These are phyloP conservation scores for Drosophila merina DNA, from an alignment of 2,888 invertebrate species.

Conservation along the genomic window DNA sequence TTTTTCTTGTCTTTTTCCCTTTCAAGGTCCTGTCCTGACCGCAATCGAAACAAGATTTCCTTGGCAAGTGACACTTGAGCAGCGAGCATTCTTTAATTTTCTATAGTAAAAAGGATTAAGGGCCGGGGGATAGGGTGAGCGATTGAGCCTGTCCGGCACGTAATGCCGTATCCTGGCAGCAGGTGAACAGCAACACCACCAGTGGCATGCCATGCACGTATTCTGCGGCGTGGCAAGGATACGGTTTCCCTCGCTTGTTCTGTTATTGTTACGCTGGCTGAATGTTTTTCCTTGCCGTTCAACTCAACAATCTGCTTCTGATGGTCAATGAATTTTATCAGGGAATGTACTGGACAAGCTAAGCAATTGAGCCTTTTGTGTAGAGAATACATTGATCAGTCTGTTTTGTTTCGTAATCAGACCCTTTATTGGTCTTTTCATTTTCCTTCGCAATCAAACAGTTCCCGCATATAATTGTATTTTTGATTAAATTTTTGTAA, in stretches of 20 bases:
- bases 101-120: conserved; percentile 26
- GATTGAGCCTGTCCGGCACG: conserved; percentile 19
- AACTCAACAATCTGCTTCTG: conserved; percentile 37
- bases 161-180: conserved; percentile 33
- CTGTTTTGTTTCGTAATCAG: background rate
- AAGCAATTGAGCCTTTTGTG: conserved; percentile 17
- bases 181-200: conserved; percentile 22
- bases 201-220: conserved; percentile 43
- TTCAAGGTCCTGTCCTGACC: background rate
- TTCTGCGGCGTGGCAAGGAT: conserved; percentile 17
- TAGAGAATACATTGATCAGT: conserved; percentile 12
- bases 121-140: background rate
- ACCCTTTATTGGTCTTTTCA: background rate
- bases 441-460: background rate
- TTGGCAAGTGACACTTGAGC: conserved; percentile 17
- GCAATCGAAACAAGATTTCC: conserved; percentile 4
- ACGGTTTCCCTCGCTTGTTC: conserved; percentile 9
- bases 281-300: conserved; percentile 8
- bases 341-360: background rate
- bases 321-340: conserved; percentile 16
- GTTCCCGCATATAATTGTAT: background rate
- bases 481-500: background rate
- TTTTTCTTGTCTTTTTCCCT: background rate
- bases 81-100: conserved; percentile 16
- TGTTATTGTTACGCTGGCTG: conserved; percentile 34